Percentiles rank a stretch among this genome's conserved stretches.
Evolutionary conservation across 2,797 vertebrate genomes (phyloP).

Genomic region (Ficedula albicollis): DNA sequence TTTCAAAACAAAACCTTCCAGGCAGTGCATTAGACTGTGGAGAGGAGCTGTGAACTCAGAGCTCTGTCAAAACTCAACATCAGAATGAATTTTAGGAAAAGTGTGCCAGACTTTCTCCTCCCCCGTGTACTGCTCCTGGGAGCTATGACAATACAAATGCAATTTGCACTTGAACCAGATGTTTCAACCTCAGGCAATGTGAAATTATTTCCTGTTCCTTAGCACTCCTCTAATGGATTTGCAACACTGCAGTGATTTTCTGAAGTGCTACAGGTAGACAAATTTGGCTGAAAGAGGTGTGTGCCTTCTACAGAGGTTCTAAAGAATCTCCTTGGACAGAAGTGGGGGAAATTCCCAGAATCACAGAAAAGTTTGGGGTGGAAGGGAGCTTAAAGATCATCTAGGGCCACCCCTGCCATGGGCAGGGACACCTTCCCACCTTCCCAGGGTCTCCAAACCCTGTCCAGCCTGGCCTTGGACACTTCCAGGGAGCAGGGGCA

Average conservation of each 20-base stretch:
- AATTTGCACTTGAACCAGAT: slow-evolving; percentile 26
- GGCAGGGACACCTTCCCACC: neutral
- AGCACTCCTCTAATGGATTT: neutral
- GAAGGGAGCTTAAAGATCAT: neutral
- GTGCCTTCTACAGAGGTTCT: neutral
- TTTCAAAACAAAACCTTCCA: neutral
- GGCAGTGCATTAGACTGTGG: neutral
- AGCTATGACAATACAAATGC: neutral
- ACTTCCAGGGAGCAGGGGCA: neutral
- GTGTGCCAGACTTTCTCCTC: neutral
- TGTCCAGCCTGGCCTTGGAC: neutral
- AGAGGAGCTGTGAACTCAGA: neutral
- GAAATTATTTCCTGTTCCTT: slow-evolving; percentile 19
- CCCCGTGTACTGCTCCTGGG: neutral
- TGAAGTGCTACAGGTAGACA: neutral
- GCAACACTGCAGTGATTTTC: neutral
- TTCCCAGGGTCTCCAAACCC: neutral
- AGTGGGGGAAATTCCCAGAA: neutral
- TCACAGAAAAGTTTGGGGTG: neutral
- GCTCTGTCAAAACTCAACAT: neutral
- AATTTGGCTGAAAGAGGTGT: neutral
- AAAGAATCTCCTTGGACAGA: neutral
- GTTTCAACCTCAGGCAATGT: neutral
- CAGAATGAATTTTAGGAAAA: neutral
- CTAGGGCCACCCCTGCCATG: neutral